A percentile compares a stretch with the other conserved stretches of the same genome.
These are phyloP conservation scores for Drosophila orosa DNA, from an alignment of 1,140 invertebrate species.

Conservation along the genomic window DNA sequence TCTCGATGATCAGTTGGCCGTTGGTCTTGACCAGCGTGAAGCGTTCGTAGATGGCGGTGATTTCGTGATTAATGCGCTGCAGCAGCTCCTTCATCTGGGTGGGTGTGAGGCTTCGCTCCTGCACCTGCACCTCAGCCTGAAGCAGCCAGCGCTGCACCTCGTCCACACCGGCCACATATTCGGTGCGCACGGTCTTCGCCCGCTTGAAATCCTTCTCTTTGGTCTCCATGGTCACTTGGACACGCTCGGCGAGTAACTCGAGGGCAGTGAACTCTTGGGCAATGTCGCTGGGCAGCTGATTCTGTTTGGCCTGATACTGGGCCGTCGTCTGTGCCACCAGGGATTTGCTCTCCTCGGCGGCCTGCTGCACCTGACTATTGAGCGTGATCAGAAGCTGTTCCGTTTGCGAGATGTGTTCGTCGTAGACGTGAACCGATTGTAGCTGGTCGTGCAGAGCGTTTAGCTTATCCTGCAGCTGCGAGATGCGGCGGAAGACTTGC, in stretches of 20 bases:
- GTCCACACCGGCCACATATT: constrained; percentile 92
- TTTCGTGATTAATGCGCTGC: constrained; percentile 90
- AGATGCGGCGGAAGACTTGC: constrained; percentile 87
- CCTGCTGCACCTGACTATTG: constrained; percentile 84
- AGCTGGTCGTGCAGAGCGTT: constrained; percentile 87
- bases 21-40: constrained; percentile 91
- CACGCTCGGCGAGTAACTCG: constrained; percentile 91
- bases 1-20: constrained; percentile 91
- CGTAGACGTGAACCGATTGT: constrained; percentile 89
- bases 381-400: constrained; percentile 85
- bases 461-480: constrained; percentile 87
- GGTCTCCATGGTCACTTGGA: constrained; percentile 92
- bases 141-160: constrained; percentile 92
- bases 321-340: constrained; percentile 88
- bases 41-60: constrained; percentile 89
- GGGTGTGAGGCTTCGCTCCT: constrained; percentile 92
- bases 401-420: constrained; percentile 87
- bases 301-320: constrained; percentile 88
- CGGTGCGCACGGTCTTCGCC: constrained; percentile 91
- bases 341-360: constrained; percentile 86
- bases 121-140: constrained; percentile 91
- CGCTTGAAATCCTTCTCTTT: constrained; percentile 94
- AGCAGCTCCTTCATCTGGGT: constrained; percentile 90
- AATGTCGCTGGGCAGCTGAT: constrained; percentile 90
- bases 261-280: constrained; percentile 90